Percentiles rank a stretch among this genome's conserved stretches.
phyloP scores from a whole-genome alignment of 1,140 invertebrate species.

The Steinernema khuongi region DNA sequence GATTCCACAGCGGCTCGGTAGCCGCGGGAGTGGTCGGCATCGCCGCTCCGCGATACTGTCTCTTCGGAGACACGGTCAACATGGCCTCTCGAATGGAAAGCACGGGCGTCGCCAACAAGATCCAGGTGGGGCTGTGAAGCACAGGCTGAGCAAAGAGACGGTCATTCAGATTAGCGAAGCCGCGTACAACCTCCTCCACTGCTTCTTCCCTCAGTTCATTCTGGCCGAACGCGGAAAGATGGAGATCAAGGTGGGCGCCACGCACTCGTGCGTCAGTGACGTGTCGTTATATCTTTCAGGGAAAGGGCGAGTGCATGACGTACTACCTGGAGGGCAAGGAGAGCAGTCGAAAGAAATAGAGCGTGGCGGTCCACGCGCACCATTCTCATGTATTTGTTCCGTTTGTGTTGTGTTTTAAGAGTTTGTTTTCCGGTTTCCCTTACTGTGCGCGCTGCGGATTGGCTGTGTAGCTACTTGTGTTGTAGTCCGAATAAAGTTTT shows the following conservation, averaged over 20 bases:
- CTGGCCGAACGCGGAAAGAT: slow-evolving; percentile 50
- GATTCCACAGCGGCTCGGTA: slow-evolving; percentile 81
- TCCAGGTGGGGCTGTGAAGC: slow-evolving; percentile 41
- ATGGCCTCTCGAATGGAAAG: slow-evolving; percentile 57
- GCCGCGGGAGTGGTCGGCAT: slow-evolving; percentile 78
- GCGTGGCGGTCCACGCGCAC: not conserved
- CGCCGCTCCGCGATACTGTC: slow-evolving; percentile 38
- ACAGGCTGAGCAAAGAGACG: not conserved
- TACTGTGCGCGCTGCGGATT: not conserved
- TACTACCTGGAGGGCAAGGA: slow-evolving; percentile 55
- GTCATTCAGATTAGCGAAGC: slow-evolving; percentile 52
- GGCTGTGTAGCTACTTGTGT: not conserved
- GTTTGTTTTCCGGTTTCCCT: not conserved
- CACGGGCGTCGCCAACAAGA: slow-evolving; percentile 55
- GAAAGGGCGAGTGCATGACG: slow-evolving; percentile 52
- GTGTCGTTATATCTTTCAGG: slow-evolving; percentile 39
- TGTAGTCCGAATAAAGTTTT: slow-evolving; percentile 3
- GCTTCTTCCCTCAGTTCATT: slow-evolving; percentile 55
- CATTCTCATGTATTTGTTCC: not conserved
- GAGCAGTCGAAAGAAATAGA: slow-evolving; percentile 19
- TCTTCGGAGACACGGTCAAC: slow-evolving; percentile 55
- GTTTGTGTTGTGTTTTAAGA: slow-evolving; percentile 6
- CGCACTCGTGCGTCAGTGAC: not conserved
- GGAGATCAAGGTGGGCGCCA: slow-evolving; percentile 46
- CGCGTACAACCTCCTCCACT: slow-evolving; percentile 51